phyloP scores from a whole-genome alignment of 35 echinoderm and acorn worm genomes.

The Ptychodera flava region DNA sequence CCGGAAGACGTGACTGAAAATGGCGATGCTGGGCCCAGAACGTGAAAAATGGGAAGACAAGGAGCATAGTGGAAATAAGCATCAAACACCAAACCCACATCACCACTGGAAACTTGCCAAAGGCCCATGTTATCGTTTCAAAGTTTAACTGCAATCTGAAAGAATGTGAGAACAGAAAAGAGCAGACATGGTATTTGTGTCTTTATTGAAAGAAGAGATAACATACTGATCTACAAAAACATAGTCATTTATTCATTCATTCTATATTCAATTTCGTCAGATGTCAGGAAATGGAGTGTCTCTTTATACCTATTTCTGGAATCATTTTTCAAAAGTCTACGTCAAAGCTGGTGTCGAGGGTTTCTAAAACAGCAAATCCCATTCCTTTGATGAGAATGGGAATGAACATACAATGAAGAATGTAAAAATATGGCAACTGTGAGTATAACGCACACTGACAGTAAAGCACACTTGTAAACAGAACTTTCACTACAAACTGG shows the following conservation, averaged over 20 bases:
- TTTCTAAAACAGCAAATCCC: constrained; percentile 15
- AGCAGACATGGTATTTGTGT: not conserved
- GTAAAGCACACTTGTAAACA: too few relatives aligned
- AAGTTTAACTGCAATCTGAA: constrained; percentile 58
- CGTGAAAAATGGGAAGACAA: constrained; percentile 58
- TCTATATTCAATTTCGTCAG: not conserved
- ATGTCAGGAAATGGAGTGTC: not conserved
- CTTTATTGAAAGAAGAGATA: not conserved
- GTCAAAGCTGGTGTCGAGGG: too few relatives aligned
- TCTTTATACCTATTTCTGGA: not conserved
- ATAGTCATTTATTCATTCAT: not conserved
- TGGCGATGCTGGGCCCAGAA: constrained; percentile 72
- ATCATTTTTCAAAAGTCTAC: too few relatives aligned
- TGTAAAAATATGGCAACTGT: too few relatives aligned
- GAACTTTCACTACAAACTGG: too few relatives aligned
- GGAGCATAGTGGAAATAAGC: constrained; percentile 74
- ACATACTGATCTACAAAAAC: too few relatives aligned
- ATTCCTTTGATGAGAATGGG: too few relatives aligned
- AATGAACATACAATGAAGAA: too few relatives aligned
- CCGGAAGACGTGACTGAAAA: constrained; percentile 21
- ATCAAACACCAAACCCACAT: constrained; percentile 88
- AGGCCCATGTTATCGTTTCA: constrained; percentile 46
- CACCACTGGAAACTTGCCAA: constrained; percentile 74
- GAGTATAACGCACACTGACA: too few relatives aligned
- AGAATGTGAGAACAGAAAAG: constrained; percentile 28